Evolutionary conservation across 2,888 invertebrate genomes (phyloP).

Genomic region (Andrena flavipes): DNA sequence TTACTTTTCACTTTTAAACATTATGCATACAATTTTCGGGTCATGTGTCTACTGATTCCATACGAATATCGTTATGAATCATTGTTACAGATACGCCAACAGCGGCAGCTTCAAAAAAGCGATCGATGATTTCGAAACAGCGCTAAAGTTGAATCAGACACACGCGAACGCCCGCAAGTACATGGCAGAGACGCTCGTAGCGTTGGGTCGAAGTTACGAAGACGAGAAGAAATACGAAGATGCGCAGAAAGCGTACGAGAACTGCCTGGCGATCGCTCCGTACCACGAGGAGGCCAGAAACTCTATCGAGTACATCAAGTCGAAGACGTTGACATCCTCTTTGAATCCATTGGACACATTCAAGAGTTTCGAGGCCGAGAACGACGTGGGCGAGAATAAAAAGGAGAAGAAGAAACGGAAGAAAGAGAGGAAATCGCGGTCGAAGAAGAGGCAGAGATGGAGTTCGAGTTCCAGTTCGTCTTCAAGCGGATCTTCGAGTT

Average conservation of each 20-base stretch:
- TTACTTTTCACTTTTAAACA: slow-evolving; percentile 47
- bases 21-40: not conserved
- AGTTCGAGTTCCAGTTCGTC: slow-evolving; percentile 89
- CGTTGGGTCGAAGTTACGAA: slow-evolving; percentile 94
- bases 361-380: slow-evolving; percentile 81
- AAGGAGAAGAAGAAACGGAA: slow-evolving; percentile 85
- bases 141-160: slow-evolving; percentile 93
- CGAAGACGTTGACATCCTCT: slow-evolving; percentile 85
- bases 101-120: slow-evolving; percentile 97
- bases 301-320: slow-evolving; percentile 92
- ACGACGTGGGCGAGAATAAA: slow-evolving; percentile 79
- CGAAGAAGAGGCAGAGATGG: slow-evolving; percentile 83
- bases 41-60: not conserved
- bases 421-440: slow-evolving; percentile 84
- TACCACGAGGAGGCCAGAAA: slow-evolving; percentile 95
- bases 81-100: slow-evolving; percentile 90
- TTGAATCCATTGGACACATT: slow-evolving; percentile 80
- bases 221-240: slow-evolving; percentile 94
- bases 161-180: slow-evolving; percentile 98
- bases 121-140: slow-evolving; percentile 97
- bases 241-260: slow-evolving; percentile 93
- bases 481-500: slow-evolving; percentile 89
- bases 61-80: not conserved
- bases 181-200: slow-evolving; percentile 96
- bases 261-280: slow-evolving; percentile 93